Evolutionary conservation across 2,888 invertebrate genomes (phyloP).

Genomic region (Beris morrisii): DNA sequence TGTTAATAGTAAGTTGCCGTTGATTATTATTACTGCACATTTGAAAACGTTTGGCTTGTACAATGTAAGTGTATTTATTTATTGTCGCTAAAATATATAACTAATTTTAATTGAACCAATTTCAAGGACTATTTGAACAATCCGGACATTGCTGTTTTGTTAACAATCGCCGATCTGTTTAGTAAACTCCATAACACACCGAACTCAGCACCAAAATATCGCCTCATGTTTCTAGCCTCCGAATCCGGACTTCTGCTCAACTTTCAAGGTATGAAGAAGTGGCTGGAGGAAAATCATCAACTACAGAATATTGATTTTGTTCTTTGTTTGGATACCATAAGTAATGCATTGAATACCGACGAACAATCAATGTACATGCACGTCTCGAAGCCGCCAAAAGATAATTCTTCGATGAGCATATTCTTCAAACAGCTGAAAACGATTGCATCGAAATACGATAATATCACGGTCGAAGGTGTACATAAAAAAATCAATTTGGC

Average conservation of each 20-base stretch:
- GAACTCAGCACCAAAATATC: conserved; percentile 72
- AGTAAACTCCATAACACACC: conserved; percentile 80
- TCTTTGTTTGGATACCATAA: conserved; percentile 84
- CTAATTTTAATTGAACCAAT: background rate
- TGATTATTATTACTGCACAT: conserved; percentile 89
- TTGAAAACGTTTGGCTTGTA: conserved; percentile 89
- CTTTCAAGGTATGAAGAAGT: conserved; percentile 93
- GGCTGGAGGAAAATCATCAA: conserved; percentile 72
- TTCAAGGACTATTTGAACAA: conserved; percentile 81
- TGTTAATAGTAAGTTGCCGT: conserved; percentile 66
- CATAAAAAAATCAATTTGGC: conserved; percentile 98
- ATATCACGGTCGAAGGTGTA: conserved; percentile 65
- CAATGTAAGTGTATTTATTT: conserved; percentile 68
- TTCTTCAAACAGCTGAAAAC: conserved; percentile 67
- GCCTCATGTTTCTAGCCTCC: conserved; percentile 84
- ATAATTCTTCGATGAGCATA: conserved; percentile 73
- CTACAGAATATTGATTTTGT: conserved; percentile 87
- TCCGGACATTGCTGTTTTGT: conserved; percentile 81
- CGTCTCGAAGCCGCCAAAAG: conserved; percentile 93
- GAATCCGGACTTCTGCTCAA: conserved; percentile 89
- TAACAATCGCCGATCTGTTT: conserved; percentile 86
- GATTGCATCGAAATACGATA: conserved; percentile 58
- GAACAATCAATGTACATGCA: conserved; percentile 71
- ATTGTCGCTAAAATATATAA: background rate
- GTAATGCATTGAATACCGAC: conserved; percentile 59